Evolutionary conservation across 1,140 invertebrate species (phyloP), one percentile per base, ranked within the genome.

Genomic region (Argopecten irradians): DNA sequence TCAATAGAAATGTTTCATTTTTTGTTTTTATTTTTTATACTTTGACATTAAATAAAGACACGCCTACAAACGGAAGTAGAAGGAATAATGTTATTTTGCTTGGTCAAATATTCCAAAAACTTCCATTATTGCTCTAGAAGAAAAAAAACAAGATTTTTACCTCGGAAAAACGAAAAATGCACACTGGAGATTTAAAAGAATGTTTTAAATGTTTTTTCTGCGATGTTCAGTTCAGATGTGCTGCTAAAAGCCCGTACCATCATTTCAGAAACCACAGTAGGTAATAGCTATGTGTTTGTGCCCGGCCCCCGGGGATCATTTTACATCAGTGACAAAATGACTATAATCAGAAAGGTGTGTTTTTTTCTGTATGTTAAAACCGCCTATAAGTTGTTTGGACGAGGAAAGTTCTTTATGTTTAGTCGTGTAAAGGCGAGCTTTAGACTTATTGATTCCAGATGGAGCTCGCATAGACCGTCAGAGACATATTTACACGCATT

Each of bases 361-460:
- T n/a, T 71, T 55, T 71, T 28, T 28, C 55, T 71, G 2, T 71
- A 28, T n/a, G 13, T 71, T n/a, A 71, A 71, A 39, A 71, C n/a
- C 28, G 22, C 55, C 1, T 46, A 3, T 46, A 16, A 46, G 9
- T 46, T 71, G 55, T 71, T 71, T 71, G 55, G 55, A 71, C 55
- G 5, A 71, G 22, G 28, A 11, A 0, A 28, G 22, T 7, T 71
- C 55, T 71, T 71, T 71, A 71, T 28, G 28, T 13, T 55, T 55
- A 55, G 43, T 55, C 22, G 43, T 55, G 0, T 71, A 71, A n/a
- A 28, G n/a, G 55, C n/a, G 55, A 71, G 55, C n/a, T n/a, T 22
- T 22, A 71, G 55, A 71, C 55, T 71, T 71, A 71, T 71, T n/a
- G 55, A 71, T 71, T 71, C 55, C 55, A 71, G 55, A 71, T 71